phyloP scores from a whole-genome alignment of 2,797 vertebrate genomes.

The Myiothlypis coronata region DNA sequence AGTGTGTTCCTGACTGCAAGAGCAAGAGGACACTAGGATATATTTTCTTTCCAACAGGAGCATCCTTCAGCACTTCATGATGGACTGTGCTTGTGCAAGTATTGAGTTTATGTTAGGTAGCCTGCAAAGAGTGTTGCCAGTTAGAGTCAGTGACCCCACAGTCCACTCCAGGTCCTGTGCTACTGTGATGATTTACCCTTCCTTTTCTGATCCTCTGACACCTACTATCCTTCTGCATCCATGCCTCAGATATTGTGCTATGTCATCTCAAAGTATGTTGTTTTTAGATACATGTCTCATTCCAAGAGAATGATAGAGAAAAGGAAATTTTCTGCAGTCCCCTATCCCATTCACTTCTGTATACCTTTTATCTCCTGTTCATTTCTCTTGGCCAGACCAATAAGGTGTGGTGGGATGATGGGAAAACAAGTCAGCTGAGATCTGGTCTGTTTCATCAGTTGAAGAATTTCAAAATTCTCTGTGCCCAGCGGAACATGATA shows the following conservation, averaged over 20 bases:
- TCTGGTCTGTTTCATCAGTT: neutral
- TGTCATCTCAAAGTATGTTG: fast-evolving
- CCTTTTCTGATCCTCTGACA: neutral
- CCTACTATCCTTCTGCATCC: neutral
- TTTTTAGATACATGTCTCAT: neutral
- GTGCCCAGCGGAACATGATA: neutral
- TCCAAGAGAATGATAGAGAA: neutral
- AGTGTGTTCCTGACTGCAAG: neutral
- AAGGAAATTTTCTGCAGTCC: neutral
- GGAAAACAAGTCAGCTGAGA: neutral
- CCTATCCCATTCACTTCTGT: neutral
- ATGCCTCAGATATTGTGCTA: neutral
- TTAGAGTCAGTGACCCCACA: neutral
- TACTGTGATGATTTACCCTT: neutral
- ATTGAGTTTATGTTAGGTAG: neutral
- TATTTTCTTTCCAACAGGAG: neutral
- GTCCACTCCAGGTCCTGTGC: neutral
- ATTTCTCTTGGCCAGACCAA: neutral
- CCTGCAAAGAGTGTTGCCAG: neutral
- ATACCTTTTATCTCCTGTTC: neutral
- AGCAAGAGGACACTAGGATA: neutral
- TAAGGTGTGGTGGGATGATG: neutral
- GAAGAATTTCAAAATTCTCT: neutral
- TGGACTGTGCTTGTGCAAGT: neutral
- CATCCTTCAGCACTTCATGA: neutral